Percentiles rank a stretch among this genome's conserved stretches.
phyloP scores from a whole-genome alignment of 2,797 vertebrate genomes.

The Phaenicophaeus curvirostris region DNA sequence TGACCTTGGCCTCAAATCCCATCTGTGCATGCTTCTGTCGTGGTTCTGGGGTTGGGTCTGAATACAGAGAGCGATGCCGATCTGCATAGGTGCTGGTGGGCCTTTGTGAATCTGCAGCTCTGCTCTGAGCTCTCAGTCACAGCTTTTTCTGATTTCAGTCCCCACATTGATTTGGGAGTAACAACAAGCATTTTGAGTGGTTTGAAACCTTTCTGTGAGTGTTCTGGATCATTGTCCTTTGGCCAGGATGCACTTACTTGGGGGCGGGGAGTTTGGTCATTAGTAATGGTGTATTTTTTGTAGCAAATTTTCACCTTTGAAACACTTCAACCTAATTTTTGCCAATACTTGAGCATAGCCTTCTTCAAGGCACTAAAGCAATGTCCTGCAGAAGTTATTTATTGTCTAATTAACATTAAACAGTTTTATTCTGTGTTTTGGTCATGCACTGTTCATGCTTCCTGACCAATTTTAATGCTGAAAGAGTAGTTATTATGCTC shows the following conservation, averaged over 20 bases:
- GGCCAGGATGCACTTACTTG: neutral
- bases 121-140: too few species aligned
- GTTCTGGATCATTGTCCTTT: neutral
- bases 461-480: neutral
- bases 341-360: neutral
- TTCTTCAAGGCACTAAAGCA: neutral
- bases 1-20: conserved; percentile 31
- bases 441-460: neutral
- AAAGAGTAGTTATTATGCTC: neutral
- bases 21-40: neutral
- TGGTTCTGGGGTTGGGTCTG: neutral
- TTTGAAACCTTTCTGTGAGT: neutral
- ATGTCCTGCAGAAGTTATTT: neutral
- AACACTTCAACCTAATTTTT: neutral
- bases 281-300: neutral
- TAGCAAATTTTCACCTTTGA: neutral
- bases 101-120: neutral
- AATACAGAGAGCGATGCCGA: neutral
- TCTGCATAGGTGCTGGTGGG: neutral
- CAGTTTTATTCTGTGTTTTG: neutral
- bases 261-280: neutral
- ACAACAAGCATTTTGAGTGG: neutral
- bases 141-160: neutral
- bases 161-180: neutral
- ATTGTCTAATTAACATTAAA: neutral